These are phyloP conservation scores for Galerucella calmariensis DNA, from an alignment of 2,888 invertebrate species.

Conservation along the genomic window DNA sequence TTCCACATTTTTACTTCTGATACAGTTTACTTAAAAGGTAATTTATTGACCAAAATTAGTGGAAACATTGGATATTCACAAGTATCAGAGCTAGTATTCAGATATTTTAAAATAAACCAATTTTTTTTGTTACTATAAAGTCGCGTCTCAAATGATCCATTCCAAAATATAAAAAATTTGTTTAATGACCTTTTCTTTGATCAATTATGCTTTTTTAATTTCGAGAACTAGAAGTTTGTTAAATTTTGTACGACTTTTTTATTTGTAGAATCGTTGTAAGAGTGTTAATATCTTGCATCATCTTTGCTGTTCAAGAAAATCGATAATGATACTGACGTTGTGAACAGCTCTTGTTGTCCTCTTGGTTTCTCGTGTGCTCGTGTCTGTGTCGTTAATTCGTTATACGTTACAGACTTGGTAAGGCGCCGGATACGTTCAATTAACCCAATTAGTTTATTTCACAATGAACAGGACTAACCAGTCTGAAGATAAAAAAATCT, in stretches of 20 bases:
- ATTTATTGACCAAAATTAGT: no score
- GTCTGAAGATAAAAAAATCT: conserved; percentile 24
- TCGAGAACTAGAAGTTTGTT: no score
- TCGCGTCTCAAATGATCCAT: no score
- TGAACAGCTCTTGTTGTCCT: not conserved
- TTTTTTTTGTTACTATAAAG: no score
- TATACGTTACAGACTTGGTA: not conserved
- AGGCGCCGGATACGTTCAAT: conserved; percentile 4
- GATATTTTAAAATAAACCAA: no score
- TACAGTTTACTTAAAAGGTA: no score
- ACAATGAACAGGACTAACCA: conserved; percentile 32
- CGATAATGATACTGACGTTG: not conserved
- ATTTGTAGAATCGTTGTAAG: not conserved
- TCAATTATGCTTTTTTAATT: no score
- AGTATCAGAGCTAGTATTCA: no score
- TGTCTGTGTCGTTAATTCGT: not conserved
- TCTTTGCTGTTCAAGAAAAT: not conserved
- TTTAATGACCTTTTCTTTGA: no score
- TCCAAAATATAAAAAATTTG: no score
- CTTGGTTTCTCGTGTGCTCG: not conserved
- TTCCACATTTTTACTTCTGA: no score
- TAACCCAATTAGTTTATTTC: conserved; percentile 6
- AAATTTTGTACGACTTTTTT: not conserved
- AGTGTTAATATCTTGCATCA: conserved; percentile 4
- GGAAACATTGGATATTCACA: no score